Percentiles rank a stretch among this genome's conserved stretches.
Evolutionary conservation across 92 coral and sea anemone species (phyloP).

Genomic region (Porites divaricata): DNA sequence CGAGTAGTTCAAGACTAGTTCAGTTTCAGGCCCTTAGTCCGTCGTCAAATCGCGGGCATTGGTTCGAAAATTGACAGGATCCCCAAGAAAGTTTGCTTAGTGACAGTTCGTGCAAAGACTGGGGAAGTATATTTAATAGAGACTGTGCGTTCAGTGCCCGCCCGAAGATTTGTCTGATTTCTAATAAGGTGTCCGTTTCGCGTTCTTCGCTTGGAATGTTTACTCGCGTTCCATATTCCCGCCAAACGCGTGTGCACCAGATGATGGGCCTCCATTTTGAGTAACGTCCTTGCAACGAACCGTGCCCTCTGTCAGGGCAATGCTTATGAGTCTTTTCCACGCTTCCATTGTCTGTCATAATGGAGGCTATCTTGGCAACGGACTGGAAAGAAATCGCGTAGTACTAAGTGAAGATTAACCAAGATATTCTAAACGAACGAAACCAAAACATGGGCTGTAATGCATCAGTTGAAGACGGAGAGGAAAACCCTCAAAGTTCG

Average conservation of each 20-base stretch:
- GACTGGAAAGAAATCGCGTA: conserved; percentile 8
- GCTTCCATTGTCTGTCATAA: conserved; percentile 10
- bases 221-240: conserved; percentile 8
- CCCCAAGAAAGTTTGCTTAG: not conserved
- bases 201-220: conserved; percentile 15
- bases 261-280: conserved; percentile 17
- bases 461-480: conserved; percentile 59
- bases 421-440: not conserved
- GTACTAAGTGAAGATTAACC: not conserved
- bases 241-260: not conserved
- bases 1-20: not conserved
- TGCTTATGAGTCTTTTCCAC: not conserved
- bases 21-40: not conserved
- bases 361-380: conserved; percentile 12
- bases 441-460: conserved; percentile 78
- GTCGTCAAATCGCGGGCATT: not conserved
- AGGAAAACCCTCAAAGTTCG: conserved; percentile 15
- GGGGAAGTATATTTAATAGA: not conserved
- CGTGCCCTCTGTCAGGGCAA: not conserved
- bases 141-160: conserved; percentile 13
- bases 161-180: not conserved
- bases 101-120: too few species aligned
- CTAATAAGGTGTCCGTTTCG: not conserved
- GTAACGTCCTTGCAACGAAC: not conserved
- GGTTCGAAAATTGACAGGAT: conserved; percentile 26